Evolutionary conservation across 2,797 vertebrate species (phyloP).

Genomic region (Leuciscus waleckii): DNA sequence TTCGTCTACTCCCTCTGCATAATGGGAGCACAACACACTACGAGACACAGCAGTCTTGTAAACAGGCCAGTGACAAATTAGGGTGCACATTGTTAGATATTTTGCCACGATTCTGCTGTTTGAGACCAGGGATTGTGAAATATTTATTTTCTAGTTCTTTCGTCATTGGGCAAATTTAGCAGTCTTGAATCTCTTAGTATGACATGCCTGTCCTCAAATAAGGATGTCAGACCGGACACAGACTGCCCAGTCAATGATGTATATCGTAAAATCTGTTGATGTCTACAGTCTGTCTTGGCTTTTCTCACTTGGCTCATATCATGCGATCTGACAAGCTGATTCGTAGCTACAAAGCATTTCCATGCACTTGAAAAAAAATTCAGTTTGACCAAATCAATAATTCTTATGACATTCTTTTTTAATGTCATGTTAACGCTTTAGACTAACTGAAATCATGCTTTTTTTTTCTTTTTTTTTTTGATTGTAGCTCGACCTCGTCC

Average conservation of each 20-base stretch:
- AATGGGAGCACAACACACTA: conserved; percentile 31
- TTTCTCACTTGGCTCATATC: conserved; percentile 34
- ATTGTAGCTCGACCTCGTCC: neutral
- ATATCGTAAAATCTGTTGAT: conserved; percentile 30
- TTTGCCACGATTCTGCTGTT: neutral
- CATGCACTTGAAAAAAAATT: neutral
- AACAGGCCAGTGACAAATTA: conserved; percentile 46
- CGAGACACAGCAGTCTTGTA: conserved; percentile 36
- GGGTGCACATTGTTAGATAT: neutral
- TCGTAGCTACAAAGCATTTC: conserved; percentile 13
- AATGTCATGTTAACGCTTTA: neutral
- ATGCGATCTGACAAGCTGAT: neutral
- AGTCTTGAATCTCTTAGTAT: neutral
- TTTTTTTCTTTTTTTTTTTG: neutral
- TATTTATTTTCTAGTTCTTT: conserved; percentile 1
- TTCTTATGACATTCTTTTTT: neutral
- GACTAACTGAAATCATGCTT: neutral
- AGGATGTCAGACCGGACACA: conserved; percentile 8
- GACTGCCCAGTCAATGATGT: conserved; percentile 29
- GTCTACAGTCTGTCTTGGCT: conserved; percentile 27
- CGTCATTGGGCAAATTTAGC: neutral
- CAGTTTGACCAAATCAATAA: neutral
- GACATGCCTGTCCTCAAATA: conserved; percentile 2
- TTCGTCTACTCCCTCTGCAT: conserved; percentile 53
- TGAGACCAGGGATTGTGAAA: neutral